Evolutionary conservation across 2,888 invertebrate genomes (phyloP), one percentile per base, ranked within the genome.

Genomic region (Acanthosepion pharaonis): DNA sequence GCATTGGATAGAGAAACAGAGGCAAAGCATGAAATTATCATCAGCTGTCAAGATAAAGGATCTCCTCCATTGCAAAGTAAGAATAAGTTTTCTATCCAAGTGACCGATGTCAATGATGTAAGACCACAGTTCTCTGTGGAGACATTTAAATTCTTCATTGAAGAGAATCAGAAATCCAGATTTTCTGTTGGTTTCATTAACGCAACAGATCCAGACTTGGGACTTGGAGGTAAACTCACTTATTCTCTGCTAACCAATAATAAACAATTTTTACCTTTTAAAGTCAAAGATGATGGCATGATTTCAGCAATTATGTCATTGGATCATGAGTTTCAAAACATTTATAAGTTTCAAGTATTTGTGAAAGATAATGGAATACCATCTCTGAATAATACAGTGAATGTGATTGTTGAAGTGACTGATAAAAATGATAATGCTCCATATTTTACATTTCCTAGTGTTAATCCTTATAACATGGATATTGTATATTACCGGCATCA

Each of bases 1-100:
- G 78, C 78, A 78, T 78, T 78, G 78, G 78, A 78, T n/a, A 78
- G 78, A n/a, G 78, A 78, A 78, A 78, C n/a, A 78, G 78, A 78
- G n/a, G 78, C n/a, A 33, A 78, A 78, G 78, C 78, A 78, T 78
- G 78, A 78, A 78, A 78, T 78, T 78, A 78, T 78, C 78, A 78
- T 78, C 78, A 78, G 78, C 78, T 78, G 78, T 78, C 78, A 78
- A 78, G 78, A 78, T 78, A 78, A 78, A 78, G 78, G 78, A 78
- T 78, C 78, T 78, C 78, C 78, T 78, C 78, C 78, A 78, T 23
- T 78, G 78, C 78, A 78, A 78, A 78, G 78, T 78, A 78, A 78
- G 33, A 78, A 15, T 33, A 78, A 78, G 33, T 78, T 78, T 33
- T 78, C 78, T n/a, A 78, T 78, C 78, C n/a, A 78, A 78, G 78